Conservation (phyloP, 1,140 invertebrate genomes). For the Cylas formicarius region DNA sequence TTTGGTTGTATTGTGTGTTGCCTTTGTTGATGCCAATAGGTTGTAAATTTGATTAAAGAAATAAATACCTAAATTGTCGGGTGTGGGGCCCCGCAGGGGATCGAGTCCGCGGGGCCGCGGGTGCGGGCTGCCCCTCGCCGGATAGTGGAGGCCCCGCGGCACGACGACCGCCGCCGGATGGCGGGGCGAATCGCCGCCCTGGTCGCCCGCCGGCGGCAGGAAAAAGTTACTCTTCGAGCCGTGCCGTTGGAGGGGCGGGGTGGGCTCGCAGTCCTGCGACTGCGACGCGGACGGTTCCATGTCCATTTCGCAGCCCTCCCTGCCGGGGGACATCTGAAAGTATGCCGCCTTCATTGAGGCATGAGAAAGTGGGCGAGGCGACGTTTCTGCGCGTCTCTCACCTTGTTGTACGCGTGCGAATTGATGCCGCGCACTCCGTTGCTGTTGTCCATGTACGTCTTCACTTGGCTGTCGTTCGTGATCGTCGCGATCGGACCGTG, state of each 20-base stretch:
- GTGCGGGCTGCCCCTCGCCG: constrained; percentile 63
- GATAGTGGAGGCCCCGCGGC: constrained; percentile 3
- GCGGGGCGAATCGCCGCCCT: constrained; percentile 15
- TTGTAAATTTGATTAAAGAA: no score
- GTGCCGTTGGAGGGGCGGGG: constrained; percentile 79
- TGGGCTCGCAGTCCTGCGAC: constrained; percentile 88
- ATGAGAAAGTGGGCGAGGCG: not conserved
- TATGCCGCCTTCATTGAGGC: constrained; percentile 10
- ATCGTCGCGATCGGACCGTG: constrained; percentile 44
- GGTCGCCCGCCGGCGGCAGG: constrained; percentile 50
- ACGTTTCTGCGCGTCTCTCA: constrained; percentile 41
- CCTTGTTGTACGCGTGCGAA: constrained; percentile 90
- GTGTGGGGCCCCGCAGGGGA: constrained; percentile 60
- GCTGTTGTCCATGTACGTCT: constrained; percentile 93
- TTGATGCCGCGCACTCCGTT: constrained; percentile 76
- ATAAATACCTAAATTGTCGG: constrained; percentile 43
- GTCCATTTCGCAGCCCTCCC: constrained; percentile 68
- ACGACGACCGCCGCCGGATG: constrained; percentile 8
- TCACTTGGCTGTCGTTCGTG: constrained; percentile 63
- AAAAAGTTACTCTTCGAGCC: constrained; percentile 91
- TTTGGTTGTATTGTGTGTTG: no score
- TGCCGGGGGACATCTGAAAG: constrained; percentile 67
- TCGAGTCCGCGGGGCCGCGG: constrained; percentile 62
- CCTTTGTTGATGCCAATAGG: no score
- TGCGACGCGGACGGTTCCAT: constrained; percentile 81